Evolutionary conservation across 2,888 invertebrate genomes (phyloP).

Genomic region (Amblyjoppa fuscipennis): DNA sequence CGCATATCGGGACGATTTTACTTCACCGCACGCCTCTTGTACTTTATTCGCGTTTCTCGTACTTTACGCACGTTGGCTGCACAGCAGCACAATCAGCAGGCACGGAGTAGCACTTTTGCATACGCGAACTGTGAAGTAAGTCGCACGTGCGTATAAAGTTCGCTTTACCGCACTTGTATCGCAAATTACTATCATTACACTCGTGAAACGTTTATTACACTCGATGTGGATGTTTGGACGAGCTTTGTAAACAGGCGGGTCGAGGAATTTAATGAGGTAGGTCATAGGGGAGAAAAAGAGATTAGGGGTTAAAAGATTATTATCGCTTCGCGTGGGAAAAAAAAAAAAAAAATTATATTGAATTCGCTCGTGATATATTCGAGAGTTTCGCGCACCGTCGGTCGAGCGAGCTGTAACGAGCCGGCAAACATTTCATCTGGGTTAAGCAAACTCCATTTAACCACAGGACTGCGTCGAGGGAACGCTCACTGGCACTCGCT

Average conservation of each 20-base stretch:
- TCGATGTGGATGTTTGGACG: background rate
- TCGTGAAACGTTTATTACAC: background rate
- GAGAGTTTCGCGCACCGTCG: background rate
- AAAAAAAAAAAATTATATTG: constrained; percentile 7
- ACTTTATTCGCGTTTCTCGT: too few species aligned
- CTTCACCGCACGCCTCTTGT: too few species aligned
- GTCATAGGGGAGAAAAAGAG: background rate
- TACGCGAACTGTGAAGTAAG: too few species aligned
- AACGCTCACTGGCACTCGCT: background rate
- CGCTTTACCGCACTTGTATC: too few species aligned
- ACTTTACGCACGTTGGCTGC: too few species aligned
- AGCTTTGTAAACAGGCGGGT: background rate
- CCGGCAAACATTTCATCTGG: constrained; percentile 75
- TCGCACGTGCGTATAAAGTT: too few species aligned
- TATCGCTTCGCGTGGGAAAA: constrained; percentile 5
- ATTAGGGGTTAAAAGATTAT: background rate
- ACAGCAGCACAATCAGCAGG: too few species aligned
- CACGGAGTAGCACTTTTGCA: too few species aligned
- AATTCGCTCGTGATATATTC: background rate
- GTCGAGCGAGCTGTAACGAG: constrained; percentile 66
- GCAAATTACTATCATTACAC: background rate
- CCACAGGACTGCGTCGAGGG: constrained; percentile 32
- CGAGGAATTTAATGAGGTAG: background rate
- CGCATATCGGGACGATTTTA: too few species aligned
- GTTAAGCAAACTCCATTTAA: constrained; percentile 74